These are phyloP conservation scores for Phataginus tricuspis DNA, from an alignment of 2,797 vertebrate genomes.

Conservation along the genomic window DNA sequence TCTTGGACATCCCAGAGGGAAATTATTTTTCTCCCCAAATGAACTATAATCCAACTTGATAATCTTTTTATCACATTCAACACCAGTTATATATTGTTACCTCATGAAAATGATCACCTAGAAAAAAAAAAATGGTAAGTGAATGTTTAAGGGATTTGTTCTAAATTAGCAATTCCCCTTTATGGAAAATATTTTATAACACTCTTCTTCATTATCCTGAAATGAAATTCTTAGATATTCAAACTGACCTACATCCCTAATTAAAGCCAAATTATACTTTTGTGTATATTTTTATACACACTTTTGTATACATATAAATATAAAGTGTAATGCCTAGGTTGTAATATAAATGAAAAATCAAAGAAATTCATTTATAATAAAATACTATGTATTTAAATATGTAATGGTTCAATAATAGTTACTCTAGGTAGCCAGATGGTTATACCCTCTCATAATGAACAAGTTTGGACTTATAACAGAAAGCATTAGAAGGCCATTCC, in stretches of 20 bases:
- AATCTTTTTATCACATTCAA: neutral
- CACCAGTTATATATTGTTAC: neutral
- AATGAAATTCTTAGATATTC: neutral
- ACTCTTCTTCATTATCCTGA: neutral
- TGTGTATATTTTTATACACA: too few relatives aligned
- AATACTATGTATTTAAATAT: neutral
- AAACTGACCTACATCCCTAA: neutral
- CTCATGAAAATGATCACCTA: neutral
- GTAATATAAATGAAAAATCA: neutral
- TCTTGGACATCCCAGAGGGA: neutral
- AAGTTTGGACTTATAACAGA: neutral
- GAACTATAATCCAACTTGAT: neutral
- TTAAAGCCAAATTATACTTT: neutral
- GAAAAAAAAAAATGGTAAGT: neutral
- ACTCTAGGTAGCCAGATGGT: neutral
- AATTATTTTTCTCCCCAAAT: neutral
- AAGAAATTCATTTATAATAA: neutral
- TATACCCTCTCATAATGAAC: neutral
- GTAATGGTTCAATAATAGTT: neutral
- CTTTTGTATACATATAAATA: too few relatives aligned
- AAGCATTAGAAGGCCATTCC: neutral
- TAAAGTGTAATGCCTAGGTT: neutral
- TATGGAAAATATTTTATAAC: neutral
- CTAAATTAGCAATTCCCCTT: neutral
- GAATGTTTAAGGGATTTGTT: neutral